Base-by-base conservation (phyloP, 2,113 vertebrate species). In the Xyrauchen texanus region DNA sequence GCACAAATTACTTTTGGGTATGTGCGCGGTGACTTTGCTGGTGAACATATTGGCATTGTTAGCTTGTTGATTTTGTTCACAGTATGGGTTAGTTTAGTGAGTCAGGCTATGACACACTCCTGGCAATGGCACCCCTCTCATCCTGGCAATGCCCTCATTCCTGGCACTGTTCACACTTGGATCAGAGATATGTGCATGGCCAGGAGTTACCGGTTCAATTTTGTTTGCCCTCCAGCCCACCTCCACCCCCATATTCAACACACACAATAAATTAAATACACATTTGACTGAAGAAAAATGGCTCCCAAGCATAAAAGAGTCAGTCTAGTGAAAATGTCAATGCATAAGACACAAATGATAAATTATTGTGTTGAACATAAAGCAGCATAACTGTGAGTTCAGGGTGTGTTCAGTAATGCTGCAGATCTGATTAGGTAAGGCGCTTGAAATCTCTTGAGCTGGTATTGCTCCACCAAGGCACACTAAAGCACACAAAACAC, bases 61-160 rank as follows among this genome's bases (percentile, higher is more conserved):
- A n/a, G 46, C 10, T 63, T 74, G 72, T 74, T 74, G 72, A 63
- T 74, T 74, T 51, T 42, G 46, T 74, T 74, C 58, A 51, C n/a
- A 49, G 13, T 58, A 12, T 55, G 52, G 52, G 52, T 55, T 11
- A 55, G 53, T 11, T 12, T 5, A 12, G 4, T 63, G 58, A 74
- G 16, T 74, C 46, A 74, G 72, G 15, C 15, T 42, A 42, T 74
- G 72, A 63, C 72, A 74, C 71, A 74, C 1, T 58, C 13, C 5
- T 6, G 55, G 10, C 0, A 53, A 74, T 63, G 58, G 45, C 45
- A 63, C 72, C 46, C 6, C 15, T 63, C 58, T 62, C 11, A 9
- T 16, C 60, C 6, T 74, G 72, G 72, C 47, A 74, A 62, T 74
- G 72, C 45, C 72, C 51, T 74, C 60, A 42, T 62, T 74, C 72